phyloP scores from a whole-genome alignment of 2,888 invertebrate genomes.

The Monochamus alternatus region DNA sequence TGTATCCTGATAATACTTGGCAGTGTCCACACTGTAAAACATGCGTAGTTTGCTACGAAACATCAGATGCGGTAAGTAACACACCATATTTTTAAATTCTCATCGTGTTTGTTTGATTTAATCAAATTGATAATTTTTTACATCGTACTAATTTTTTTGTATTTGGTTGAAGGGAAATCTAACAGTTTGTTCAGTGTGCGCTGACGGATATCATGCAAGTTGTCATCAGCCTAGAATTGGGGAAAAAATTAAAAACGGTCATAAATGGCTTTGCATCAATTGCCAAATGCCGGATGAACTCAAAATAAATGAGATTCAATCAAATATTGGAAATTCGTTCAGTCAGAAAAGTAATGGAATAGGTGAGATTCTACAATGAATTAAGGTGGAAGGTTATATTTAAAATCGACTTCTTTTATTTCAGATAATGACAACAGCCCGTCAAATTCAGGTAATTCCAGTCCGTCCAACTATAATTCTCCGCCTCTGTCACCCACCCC shows the following conservation, averaged over 20 bases:
- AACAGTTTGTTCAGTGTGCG: slow-evolving; percentile 80
- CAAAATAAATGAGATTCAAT: slow-evolving; percentile 67
- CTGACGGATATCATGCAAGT: slow-evolving; percentile 86
- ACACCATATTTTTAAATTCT: slow-evolving; percentile 9
- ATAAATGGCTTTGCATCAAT: slow-evolving; percentile 83
- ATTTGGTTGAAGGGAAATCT: slow-evolving; percentile 60
- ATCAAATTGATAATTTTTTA: neutral
- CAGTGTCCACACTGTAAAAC: slow-evolving; percentile 93
- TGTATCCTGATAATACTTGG: slow-evolving; percentile 82
- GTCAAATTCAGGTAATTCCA: slow-evolving; percentile 48
- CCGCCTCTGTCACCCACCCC: slow-evolving; percentile 62
- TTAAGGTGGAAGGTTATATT: too few relatives aligned
- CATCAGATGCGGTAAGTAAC: slow-evolving; percentile 82
- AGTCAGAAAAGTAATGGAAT: slow-evolving; percentile 50
- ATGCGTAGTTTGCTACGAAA: slow-evolving; percentile 87
- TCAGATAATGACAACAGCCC: slow-evolving; percentile 45
- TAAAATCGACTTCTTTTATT: slow-evolving; percentile 16
- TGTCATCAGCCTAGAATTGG: slow-evolving; percentile 84
- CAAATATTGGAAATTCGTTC: slow-evolving; percentile 63
- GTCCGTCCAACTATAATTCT: slow-evolving; percentile 48
- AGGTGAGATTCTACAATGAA: slow-evolving; percentile 41
- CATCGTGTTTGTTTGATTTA: neutral
- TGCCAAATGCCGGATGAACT: slow-evolving; percentile 72
- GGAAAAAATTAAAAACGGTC: slow-evolving; percentile 74
- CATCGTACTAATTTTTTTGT: neutral